A percentile compares a stretch with the other conserved stretches of the same genome.
These are phyloP conservation scores for Nephrotoma flavescens DNA, from an alignment of 2,888 invertebrate species.

Conservation along the genomic window DNA sequence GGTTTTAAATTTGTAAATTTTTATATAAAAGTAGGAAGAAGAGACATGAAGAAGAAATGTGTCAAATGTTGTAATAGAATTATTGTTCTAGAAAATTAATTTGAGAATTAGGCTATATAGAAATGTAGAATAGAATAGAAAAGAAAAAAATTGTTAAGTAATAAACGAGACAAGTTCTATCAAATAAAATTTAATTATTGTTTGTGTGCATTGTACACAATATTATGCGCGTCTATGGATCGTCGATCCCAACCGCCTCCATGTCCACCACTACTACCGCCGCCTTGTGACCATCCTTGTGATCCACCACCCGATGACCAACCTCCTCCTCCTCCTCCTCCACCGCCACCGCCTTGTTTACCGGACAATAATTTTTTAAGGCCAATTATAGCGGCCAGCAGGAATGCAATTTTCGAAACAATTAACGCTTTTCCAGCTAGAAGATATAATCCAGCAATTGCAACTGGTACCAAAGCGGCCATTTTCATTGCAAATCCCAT, in stretches of 20 bases:
- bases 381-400: conserved; percentile 66
- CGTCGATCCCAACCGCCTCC: conserved; percentile 58
- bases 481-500: conserved; percentile 76
- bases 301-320: conserved; percentile 32
- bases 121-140: background rate
- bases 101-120: background rate
- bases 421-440: conserved; percentile 78
- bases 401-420: conserved; percentile 60
- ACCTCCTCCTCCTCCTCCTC: background rate
- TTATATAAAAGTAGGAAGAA: background rate
- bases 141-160: background rate
- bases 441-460: conserved; percentile 65
- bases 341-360: conserved; percentile 45
- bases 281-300: conserved; percentile 29
- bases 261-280: conserved; percentile 32
- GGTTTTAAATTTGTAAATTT: background rate
- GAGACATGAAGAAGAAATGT: background rate
- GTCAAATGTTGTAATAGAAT: background rate
- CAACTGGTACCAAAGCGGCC: conserved; percentile 65
- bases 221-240: conserved; percentile 43
- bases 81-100: background rate
- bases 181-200: background rate
- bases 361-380: conserved; percentile 64
- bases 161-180: background rate
- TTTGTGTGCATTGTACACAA: conserved; percentile 55